Percentiles rank a stretch among this genome's conserved stretches.
Conservation (phyloP, 1,140 invertebrate genomes). For the Campoletis sonorensis region DNA sequence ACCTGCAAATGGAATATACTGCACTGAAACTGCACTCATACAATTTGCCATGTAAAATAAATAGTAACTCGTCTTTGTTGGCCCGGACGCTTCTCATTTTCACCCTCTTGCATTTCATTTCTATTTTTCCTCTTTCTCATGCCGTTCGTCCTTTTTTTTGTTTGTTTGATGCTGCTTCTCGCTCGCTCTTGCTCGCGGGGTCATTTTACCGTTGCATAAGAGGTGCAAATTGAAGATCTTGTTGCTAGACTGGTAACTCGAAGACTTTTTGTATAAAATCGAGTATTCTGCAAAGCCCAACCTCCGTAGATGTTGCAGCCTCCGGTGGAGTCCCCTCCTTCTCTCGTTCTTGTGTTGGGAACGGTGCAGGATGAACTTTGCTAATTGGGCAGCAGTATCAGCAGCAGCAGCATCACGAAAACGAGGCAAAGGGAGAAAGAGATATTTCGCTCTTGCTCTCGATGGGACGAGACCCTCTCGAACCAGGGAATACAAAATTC, state of each 20-base stretch:
- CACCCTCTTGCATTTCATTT: background rate
- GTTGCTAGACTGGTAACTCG: conserved; percentile 38
- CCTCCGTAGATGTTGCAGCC: background rate
- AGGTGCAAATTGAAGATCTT: conserved; percentile 43
- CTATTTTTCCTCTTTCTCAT: background rate
- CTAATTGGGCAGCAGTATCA: conserved; percentile 39
- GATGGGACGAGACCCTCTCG: conserved; percentile 34
- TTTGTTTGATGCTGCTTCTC: background rate
- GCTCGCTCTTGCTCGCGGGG: conserved; percentile 20
- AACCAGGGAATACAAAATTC: conserved; percentile 50
- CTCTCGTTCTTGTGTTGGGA: background rate
- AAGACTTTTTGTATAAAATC: conserved; percentile 30
- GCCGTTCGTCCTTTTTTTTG: background rate
- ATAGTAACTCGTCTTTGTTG: no score
- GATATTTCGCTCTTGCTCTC: background rate
- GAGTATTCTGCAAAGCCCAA: conserved; percentile 15
- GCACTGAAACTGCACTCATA: no score
- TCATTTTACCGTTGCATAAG: conserved; percentile 44
- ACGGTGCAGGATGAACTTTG: conserved; percentile 38
- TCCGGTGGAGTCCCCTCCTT: background rate
- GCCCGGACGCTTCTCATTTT: background rate
- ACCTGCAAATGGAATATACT: no score
- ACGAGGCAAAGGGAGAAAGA: conserved; percentile 16
- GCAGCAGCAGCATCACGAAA: conserved; percentile 22
- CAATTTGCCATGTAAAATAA: no score